Evolutionary conservation across 2,888 invertebrate genomes (phyloP), one percentile per base, ranked within the genome.

Genomic region (Serripes groenlandicus): DNA sequence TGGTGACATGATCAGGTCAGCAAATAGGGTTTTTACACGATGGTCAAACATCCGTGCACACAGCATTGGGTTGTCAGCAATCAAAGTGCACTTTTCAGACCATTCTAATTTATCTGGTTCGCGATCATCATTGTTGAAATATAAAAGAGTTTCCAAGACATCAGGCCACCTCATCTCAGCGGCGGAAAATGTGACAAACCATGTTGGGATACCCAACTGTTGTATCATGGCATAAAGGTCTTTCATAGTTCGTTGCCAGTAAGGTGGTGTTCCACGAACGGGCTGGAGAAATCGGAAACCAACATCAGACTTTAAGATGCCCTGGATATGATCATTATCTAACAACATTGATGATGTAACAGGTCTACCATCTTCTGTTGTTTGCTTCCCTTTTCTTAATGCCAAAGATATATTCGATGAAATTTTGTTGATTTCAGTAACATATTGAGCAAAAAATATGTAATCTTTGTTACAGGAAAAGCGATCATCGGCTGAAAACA

Each of bases 41-140:
- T 83, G 75, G 68, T 85, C 85, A 71, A 87, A 87, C 26, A 80
- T 79, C 52, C 87, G 35, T 11, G 83, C 80, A 26, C 78, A 85
- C 23, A 73, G 73, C 23, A 87, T 83, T 62, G 85, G 87, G 71
- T 87, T 85, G 23, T 64, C 68, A 56, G 83, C 49, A 9, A 87
- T 52, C 76, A 75, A 78, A 11, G 34, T 54, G 49, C 68, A 68
- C 18, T 37, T 37, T 18, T 68, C 37, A 18, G 7, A 15, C 68
- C 68, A 68, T 11, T 9, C 11, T 21, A 37, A 7, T 11, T 58
- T 9, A 18, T 58, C 58, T 9, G 23, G 11, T 18, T n/a, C 58
- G 7, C n/a, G 54, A 18, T 32, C 9, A 23, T 18, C 52, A n/a
- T n/a, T n/a, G n/a, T n/a, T n/a, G n/a, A n/a, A n/a, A n/a, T n/a